Conservation (phyloP, 2,888 invertebrate genomes). For the Cabera pusaria region DNA sequence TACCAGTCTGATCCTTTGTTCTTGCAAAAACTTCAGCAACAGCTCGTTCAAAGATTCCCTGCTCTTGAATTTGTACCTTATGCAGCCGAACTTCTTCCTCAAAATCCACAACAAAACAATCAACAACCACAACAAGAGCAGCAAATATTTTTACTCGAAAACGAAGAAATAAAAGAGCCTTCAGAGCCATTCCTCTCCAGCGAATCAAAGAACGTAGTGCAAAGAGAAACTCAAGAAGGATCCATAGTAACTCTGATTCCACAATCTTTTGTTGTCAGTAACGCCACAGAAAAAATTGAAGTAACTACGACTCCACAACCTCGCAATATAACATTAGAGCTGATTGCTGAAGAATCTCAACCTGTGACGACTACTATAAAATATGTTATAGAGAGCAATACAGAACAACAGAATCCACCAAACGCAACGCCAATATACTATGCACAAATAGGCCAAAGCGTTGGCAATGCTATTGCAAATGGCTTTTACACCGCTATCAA, state of each 20-base stretch:
- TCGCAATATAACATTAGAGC: conserved; percentile 53
- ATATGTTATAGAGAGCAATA: conserved; percentile 54
- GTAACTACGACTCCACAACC: conserved; percentile 44
- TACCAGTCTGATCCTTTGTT: conserved; percentile 80
- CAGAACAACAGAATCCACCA: conserved; percentile 37
- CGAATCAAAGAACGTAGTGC: conserved; percentile 61
- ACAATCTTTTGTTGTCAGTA: conserved; percentile 46
- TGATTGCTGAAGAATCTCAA: conserved; percentile 50
- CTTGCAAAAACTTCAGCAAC: conserved; percentile 70
- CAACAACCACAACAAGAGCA: conserved; percentile 36
- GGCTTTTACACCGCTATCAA: conserved; percentile 84
- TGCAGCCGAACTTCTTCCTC: conserved; percentile 48
- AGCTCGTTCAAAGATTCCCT: conserved; percentile 64
- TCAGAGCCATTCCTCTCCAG: conserved; percentile 49
- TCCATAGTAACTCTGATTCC: conserved; percentile 57
- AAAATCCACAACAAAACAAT: conserved; percentile 37
- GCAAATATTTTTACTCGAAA: conserved; percentile 55
- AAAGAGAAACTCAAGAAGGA: conserved; percentile 67
- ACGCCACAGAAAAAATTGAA: conserved; percentile 53
- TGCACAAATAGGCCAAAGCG: conserved; percentile 70
- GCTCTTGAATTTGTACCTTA: conserved; percentile 73
- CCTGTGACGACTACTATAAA: conserved; percentile 59
- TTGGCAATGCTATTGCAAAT: conserved; percentile 61
- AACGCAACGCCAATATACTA: conserved; percentile 73
- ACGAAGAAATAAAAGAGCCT: conserved; percentile 55